Evolutionary conservation across 2,888 invertebrate genomes (phyloP).

Genomic region (Pseudeuparius sepicola): DNA sequence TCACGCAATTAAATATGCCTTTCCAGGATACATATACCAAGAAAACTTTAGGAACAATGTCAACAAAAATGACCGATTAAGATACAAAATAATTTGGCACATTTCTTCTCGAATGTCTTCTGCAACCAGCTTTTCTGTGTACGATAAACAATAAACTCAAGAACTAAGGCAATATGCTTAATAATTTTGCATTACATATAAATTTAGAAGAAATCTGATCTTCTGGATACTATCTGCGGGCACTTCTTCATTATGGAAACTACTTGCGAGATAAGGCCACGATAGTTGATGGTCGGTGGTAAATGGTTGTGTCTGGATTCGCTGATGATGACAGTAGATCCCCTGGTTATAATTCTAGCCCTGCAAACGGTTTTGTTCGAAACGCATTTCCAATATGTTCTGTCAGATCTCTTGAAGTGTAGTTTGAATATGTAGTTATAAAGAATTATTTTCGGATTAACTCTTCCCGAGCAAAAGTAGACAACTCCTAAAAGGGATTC

Average conservation of each 20-base stretch:
- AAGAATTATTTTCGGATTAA: constrained; percentile 29
- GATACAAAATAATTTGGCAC: too few relatives aligned
- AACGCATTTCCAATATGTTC: constrained; percentile 30
- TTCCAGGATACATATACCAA: too few relatives aligned
- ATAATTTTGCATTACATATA: too few relatives aligned
- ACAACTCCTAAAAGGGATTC: constrained; percentile 24
- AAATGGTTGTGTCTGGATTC: constrained; percentile 24
- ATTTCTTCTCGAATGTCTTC: too few relatives aligned
- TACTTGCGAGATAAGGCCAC: constrained; percentile 16
- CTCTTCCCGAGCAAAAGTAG: constrained; percentile 26
- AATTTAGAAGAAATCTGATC: too few relatives aligned
- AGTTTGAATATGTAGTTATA: constrained; percentile 25
- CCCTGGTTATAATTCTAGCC: constrained; percentile 27
- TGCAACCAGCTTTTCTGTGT: too few relatives aligned
- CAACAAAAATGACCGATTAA: too few relatives aligned
- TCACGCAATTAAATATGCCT: too few relatives aligned
- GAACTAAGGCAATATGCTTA: too few relatives aligned
- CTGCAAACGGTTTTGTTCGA: constrained; percentile 26
- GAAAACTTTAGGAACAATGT: too few relatives aligned
- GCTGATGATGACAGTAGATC: constrained; percentile 18
- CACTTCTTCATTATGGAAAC: constrained; percentile 17
- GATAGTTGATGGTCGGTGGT: constrained; percentile 17
- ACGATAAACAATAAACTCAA: too few relatives aligned
- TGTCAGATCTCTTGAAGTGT: constrained; percentile 23
- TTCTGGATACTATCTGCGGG: too few relatives aligned